Conservation (phyloP, 2,113 vertebrate genomes). For the Nannospalax galili region DNA sequence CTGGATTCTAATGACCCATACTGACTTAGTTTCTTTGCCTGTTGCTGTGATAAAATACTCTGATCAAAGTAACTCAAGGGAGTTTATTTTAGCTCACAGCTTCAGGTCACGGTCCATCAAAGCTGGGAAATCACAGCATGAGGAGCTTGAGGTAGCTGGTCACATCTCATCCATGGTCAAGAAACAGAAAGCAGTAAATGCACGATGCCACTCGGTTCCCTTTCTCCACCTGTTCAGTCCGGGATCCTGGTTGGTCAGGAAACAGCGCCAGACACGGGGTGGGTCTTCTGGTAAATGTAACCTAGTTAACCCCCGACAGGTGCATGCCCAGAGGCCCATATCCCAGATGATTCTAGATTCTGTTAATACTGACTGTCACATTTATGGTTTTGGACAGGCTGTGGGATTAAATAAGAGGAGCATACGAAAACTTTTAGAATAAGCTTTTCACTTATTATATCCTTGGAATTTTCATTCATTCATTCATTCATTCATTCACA, state of each 20-base stretch:
- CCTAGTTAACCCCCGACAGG: not conserved
- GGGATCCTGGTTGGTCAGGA: not conserved
- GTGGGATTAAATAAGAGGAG: constrained; percentile 11
- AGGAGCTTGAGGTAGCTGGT: not conserved
- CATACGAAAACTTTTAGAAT: not conserved
- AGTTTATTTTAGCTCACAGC: not conserved
- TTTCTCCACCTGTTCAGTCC: not conserved
- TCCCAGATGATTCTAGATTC: not conserved
- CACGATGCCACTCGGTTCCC: not conserved
- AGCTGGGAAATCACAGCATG: not conserved
- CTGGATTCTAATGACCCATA: too few species aligned
- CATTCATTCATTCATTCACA: not conserved
- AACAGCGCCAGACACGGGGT: not conserved
- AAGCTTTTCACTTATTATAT: not conserved
- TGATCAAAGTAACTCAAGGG: not conserved
- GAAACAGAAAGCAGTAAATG: not conserved
- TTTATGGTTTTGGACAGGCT: not conserved
- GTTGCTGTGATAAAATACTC: not conserved
- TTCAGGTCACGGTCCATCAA: not conserved
- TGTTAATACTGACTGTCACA: not conserved
- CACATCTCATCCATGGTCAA: not conserved
- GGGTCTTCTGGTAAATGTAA: not conserved
- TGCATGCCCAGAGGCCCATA: not conserved
- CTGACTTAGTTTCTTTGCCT: not conserved
- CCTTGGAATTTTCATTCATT: constrained; percentile 14